phyloP scores from a whole-genome alignment of 2,888 invertebrate genomes.

The Caenorhabditis sp. region DNA sequence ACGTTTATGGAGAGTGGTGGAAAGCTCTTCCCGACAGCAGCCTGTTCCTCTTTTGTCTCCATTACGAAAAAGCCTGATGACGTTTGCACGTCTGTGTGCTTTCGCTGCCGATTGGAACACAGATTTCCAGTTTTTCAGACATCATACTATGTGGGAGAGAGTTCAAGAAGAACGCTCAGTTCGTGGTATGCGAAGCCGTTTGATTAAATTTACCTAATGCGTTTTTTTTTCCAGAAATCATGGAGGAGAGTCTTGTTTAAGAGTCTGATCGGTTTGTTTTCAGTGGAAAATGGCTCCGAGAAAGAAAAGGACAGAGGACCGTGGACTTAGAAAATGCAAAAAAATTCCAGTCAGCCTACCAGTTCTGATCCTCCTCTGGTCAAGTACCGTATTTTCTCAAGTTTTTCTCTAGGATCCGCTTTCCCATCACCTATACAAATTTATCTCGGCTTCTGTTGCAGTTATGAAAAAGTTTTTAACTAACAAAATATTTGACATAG shows the following conservation, averaged over 20 bases:
- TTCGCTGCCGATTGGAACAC: background rate
- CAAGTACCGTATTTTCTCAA: too few relatives aligned
- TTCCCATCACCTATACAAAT: too few relatives aligned
- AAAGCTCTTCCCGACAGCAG: background rate
- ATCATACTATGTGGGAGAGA: conserved; percentile 17
- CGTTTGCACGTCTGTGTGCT: conserved; percentile 6
- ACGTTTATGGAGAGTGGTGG: conserved; percentile 15
- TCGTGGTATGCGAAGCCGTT: background rate
- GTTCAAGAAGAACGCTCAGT: conserved; percentile 32
- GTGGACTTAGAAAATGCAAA: conserved; percentile 12
- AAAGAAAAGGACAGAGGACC: conserved; percentile 3
- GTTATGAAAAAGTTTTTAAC: too few relatives aligned
- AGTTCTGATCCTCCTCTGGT: too few relatives aligned
- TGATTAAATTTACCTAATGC: conserved; percentile 33
- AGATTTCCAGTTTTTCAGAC: conserved; percentile 24
- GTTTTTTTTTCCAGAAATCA: conserved; percentile 35
- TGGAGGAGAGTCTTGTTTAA: background rate
- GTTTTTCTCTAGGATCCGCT: background rate
- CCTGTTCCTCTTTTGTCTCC: conserved; percentile 1
- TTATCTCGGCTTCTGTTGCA: too few relatives aligned
- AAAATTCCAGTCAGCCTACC: too few relatives aligned
- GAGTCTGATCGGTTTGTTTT: conserved; percentile 28
- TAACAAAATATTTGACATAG: too few relatives aligned
- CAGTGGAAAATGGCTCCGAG: conserved; percentile 5
- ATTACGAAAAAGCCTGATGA: conserved; percentile 9